A percentile compares a stretch with the other conserved stretches of the same genome.
Evolutionary conservation across 2,113 vertebrate species (phyloP).

Genomic region (Percina caprodes): DNA sequence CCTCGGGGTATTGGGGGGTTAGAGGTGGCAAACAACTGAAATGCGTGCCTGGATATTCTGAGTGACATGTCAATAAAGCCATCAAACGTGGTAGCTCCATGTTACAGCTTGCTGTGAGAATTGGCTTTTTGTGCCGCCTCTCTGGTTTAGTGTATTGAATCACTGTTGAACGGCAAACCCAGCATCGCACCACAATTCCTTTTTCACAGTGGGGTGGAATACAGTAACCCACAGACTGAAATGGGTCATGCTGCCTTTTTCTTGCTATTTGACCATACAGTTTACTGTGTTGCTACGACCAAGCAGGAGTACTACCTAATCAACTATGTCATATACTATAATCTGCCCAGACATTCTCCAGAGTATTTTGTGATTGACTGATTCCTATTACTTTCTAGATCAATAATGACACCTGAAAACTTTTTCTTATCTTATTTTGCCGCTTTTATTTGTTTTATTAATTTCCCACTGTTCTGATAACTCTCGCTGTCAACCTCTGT

Average conservation of each 20-base stretch:
- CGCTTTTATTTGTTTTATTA: conserved; percentile 21
- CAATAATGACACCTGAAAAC: conserved; percentile 20
- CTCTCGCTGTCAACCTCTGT: neutral
- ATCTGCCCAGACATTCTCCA: neutral
- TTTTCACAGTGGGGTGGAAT: neutral
- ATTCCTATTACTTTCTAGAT: conserved; percentile 40
- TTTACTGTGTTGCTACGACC: neutral
- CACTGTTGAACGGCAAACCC: neutral
- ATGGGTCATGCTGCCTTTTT: conserved; percentile 6
- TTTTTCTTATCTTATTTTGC: conserved; percentile 15
- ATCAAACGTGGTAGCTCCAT: conserved; percentile 1
- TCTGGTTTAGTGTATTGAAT: neutral
- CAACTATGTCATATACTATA: neutral
- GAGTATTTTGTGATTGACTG: conserved; percentile 37
- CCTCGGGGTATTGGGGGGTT: conserved; percentile 56
- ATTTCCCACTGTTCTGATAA: neutral
- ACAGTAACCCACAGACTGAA: neutral
- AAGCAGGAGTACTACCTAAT: conserved; percentile 2
- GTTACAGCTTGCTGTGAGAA: neutral
- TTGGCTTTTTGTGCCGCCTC: neutral
- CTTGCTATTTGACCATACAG: neutral
- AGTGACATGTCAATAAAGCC: conserved; percentile 44
- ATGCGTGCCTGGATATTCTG: conserved; percentile 49
- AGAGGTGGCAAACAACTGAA: conserved; percentile 25
- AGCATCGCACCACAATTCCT: neutral